Base-by-base conservation (phyloP, 2,797 vertebrate genomes). In the Enteromius trimaculatus region DNA sequence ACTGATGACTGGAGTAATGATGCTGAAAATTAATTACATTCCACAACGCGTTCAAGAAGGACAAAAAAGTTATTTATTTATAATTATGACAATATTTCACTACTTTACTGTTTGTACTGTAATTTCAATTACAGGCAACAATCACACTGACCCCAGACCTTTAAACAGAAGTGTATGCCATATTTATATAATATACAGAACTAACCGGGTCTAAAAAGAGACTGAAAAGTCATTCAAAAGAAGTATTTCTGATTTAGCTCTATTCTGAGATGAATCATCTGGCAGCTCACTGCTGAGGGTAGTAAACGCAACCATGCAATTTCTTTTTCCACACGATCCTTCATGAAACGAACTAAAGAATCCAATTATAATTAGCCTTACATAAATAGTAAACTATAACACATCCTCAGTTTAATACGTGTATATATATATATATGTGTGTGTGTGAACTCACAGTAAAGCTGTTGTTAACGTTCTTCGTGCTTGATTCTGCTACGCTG, bases 381-480 rank as follows among this genome's bases (percentile, higher is more conserved):
- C 5, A 62, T 29, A 1, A 26, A 62, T 26, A 26, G 10, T 26
- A 29, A 14, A 23, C 26, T 26, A 14, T 14, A 5, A 3, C 58
- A 62, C n/a, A 23, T 23, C n/a, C 21, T 11, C 49, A 19, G 49
- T 51, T 51, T 6, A 51, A 44, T 44, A 13, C 3, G 14, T 47
- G 44, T 47, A 13, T 44, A 11, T 44, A 3, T 44, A 13, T 42
- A 1, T 44, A 11, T 44, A 11, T 44, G 11, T 60, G 79, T 53
- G 26, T 66, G 76, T 76, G 75, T 23, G 72, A 0, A 85, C 97
- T 95, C 94, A 99, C 97, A 26, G 97, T 99, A 89, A 99, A 99
- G 90, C 98, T 99, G 94, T 99, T 99, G 95, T 99, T 99, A 89
- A 98, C 93, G 87, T 99, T 99, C 92, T 99, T 99, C 83, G 97